Base-by-base conservation (phyloP, 2,113 vertebrate species). In the Cariama cristata region DNA sequence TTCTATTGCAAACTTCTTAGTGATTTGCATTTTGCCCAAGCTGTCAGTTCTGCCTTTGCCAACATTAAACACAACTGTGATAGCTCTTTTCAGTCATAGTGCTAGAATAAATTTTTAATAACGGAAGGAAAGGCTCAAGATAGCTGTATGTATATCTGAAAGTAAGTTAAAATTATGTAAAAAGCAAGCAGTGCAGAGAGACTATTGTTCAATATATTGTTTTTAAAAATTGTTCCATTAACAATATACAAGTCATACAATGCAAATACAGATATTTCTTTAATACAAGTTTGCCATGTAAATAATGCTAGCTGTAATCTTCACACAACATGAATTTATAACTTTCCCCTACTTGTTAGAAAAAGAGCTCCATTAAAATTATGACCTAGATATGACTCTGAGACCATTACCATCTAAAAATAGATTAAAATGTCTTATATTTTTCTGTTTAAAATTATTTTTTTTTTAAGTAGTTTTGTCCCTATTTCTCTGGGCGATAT, bases 21-120 rank as follows among this genome's bases (percentile, higher is more conserved):
- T 40, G 79, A 97, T 98, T 97, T 98, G 79, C 96, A 93, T 98
- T 93, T 96, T 95, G 30, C 76, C 92, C 96, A 98, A 96, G 93
- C 95, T 98, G 92, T 95, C 94, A 87, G 62, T 97, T 97, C 73
- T 96, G 94, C 86, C 75, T 96, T 88, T 86, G 87, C 86, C 97
- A 97, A 35, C 18, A 15, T 90, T 96, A 96, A 97, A 95, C 75
- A 77, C 79, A 86, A 76, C 93, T 95, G 76, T 94, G 60, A 68
- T 63, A 93, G 44, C 32, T 98, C 79, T 97, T 94, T 86, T 90
- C 55, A 79, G 73, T 90, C 22, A 8, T 22, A 80, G 50, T 74
- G 59, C 9, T 92, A 84, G 86, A 88, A 94, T 49, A 84, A 86
- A 88, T 90, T 90, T 92, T 84, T 82, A 84, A 24, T 47, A 83